These are phyloP conservation scores for Istiophorus platypterus DNA, from an alignment of 2,113 vertebrate species.

Conservation along the genomic window DNA sequence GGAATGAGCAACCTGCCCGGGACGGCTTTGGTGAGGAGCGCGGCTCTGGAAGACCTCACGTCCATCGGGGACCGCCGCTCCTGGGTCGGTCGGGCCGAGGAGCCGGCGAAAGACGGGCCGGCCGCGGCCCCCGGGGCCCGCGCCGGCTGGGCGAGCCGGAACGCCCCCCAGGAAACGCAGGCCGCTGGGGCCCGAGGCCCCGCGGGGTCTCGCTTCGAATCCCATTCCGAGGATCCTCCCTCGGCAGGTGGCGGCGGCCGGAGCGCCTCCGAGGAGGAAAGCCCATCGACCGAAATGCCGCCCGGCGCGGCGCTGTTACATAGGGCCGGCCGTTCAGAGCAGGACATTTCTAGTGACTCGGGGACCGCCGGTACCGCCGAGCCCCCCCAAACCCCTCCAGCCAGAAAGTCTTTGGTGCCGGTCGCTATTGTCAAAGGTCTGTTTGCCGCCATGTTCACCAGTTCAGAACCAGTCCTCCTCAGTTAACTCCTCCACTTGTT, in stretches of 20 bases:
- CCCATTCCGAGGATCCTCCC: conserved; percentile 8
- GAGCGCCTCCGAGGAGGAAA: conserved; percentile 27
- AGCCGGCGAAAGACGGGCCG: too few relatives aligned
- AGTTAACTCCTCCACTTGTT: conserved; percentile 74
- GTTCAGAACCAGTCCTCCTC: conserved; percentile 68
- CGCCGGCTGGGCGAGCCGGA: not conserved
- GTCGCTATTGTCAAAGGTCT: conserved; percentile 84
- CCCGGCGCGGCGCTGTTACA: conserved; percentile 27
- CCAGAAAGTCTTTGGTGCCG: conserved; percentile 84
- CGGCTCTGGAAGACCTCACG: conserved; percentile 79
- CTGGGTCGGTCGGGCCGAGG: conserved; percentile 23
- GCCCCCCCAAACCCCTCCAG: conserved; percentile 66
- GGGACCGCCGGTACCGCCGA: conserved; percentile 54
- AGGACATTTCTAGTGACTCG: conserved; percentile 55
- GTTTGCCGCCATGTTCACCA: conserved; percentile 76
- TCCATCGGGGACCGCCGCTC: conserved; percentile 61
- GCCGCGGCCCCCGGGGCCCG: too few relatives aligned
- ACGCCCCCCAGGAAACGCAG: not conserved
- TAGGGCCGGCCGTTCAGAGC: conserved; percentile 42
- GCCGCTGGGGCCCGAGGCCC: not conserved
- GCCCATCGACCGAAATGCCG: conserved; percentile 15
- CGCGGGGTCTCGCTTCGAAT: conserved; percentile 1
- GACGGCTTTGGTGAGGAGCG: conserved; percentile 72
- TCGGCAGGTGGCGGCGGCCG: not conserved
- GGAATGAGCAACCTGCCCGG: conserved; percentile 51